These are phyloP conservation scores for Cossypha polioptera DNA, from an alignment of 2,797 vertebrate genomes.

Conservation along the genomic window DNA sequence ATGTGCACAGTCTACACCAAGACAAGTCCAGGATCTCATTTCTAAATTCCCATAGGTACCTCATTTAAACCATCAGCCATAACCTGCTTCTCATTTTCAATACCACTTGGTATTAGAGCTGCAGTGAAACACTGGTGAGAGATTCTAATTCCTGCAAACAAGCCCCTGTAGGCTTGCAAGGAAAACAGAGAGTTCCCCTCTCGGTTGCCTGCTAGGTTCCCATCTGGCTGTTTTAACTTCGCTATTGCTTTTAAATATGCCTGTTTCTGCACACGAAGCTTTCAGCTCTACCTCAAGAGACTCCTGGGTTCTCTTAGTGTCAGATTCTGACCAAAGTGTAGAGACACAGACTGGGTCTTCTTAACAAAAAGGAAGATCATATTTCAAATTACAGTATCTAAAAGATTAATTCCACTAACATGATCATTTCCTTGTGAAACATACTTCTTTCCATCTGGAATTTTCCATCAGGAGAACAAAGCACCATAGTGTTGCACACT, in stretches of 20 bases:
- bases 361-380: slow-evolving; percentile 35
- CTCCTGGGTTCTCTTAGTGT: background rate
- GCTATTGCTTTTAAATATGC: slow-evolving; percentile 63
- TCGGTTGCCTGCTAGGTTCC: slow-evolving; percentile 63
- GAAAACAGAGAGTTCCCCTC: slow-evolving; percentile 62
- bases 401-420: slow-evolving; percentile 44
- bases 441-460: slow-evolving; percentile 39
- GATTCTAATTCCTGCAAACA: slow-evolving; percentile 72
- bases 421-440: slow-evolving; percentile 23
- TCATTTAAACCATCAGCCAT: slow-evolving; percentile 68
- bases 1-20: slow-evolving; percentile 24
- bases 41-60: slow-evolving; percentile 64
- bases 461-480: slow-evolving; percentile 42
- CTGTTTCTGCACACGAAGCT: slow-evolving; percentile 32
- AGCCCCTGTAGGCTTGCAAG: slow-evolving; percentile 65
- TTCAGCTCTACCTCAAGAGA: slow-evolving; percentile 52
- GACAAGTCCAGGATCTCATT: slow-evolving; percentile 62
- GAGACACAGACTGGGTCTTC: slow-evolving; percentile 12
- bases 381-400: slow-evolving; percentile 50
- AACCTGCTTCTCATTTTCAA: slow-evolving; percentile 69
- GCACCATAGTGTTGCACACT: background rate
- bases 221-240: slow-evolving; percentile 69
- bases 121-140: slow-evolving; percentile 66
- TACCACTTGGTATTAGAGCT: slow-evolving; percentile 65
- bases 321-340: slow-evolving; percentile 2